A percentile compares a stretch with the other conserved stretches of the same genome.
Conservation (phyloP, 2,797 vertebrate genomes). For the Spinus olivaceus region DNA sequence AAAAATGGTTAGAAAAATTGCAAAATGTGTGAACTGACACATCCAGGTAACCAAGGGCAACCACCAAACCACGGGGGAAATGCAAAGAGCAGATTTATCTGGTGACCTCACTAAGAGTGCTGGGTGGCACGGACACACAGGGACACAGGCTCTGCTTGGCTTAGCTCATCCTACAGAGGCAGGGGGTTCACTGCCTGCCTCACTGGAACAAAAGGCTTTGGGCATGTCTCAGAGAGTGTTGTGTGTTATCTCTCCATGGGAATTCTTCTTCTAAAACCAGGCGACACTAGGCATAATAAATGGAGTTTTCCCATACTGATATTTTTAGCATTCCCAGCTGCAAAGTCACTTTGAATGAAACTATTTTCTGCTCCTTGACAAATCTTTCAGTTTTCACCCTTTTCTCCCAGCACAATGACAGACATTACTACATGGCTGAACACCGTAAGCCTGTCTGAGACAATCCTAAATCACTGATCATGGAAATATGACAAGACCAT, state of each 20-base stretch:
- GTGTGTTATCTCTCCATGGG: not conserved
- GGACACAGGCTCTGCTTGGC: not conserved
- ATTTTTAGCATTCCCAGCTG: not conserved
- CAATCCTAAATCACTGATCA: not conserved
- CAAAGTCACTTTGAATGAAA: not conserved
- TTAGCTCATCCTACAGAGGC: not conserved
- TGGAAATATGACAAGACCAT: not conserved
- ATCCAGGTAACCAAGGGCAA: not conserved
- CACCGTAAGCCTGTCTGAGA: not conserved
- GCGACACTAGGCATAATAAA: not conserved
- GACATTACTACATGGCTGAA: not conserved
- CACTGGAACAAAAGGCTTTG: not conserved
- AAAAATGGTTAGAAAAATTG: not conserved
- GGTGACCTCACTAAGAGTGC: accelerated
- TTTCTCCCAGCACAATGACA: not conserved
- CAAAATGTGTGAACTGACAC: not conserved
- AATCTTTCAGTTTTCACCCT: not conserved
- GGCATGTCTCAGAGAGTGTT: no score
- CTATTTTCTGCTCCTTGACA: not conserved
- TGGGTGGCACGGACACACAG: not conserved
- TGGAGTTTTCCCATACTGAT: not conserved
- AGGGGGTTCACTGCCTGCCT: not conserved
- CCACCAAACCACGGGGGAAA: accelerated
- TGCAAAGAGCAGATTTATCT: not conserved
- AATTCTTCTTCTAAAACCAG: not conserved